Conservation (phyloP, 2,888 invertebrate species). For the Leptopilina myrica region DNA sequence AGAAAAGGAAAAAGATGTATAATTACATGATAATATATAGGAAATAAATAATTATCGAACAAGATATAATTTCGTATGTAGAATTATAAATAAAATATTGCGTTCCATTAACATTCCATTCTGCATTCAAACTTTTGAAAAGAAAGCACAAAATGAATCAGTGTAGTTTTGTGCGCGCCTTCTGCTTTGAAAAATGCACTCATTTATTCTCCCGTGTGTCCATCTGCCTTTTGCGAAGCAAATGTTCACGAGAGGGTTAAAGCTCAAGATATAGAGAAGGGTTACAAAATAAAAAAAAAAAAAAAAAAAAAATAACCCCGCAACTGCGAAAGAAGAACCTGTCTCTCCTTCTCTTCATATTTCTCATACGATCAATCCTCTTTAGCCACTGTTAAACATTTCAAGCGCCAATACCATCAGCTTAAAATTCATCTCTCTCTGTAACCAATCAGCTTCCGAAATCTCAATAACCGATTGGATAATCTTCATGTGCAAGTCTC, state of each 20-base stretch:
- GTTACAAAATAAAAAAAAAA: conserved; percentile 12
- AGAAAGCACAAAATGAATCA: conserved; percentile 38
- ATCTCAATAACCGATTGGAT: conserved; percentile 39
- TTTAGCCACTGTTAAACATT: conserved; percentile 38
- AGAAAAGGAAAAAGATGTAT: conserved; percentile 68
- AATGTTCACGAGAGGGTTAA: conserved; percentile 29
- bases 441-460: conserved; percentile 41
- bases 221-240: conserved; percentile 52
- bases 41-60: conserved; percentile 73
- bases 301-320: not conserved
- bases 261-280: conserved; percentile 10
- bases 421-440: conserved; percentile 38
- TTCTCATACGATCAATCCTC: conserved; percentile 36
- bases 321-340: conserved; percentile 31
- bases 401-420: conserved; percentile 33
- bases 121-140: conserved; percentile 15
- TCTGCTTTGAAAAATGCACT: conserved; percentile 60
- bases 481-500: not conserved
- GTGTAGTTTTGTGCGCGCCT: conserved; percentile 44
- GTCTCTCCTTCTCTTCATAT: conserved; percentile 36
- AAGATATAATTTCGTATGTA: conserved; percentile 60
- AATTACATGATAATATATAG: conserved; percentile 65
- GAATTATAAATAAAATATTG: conserved; percentile 59
- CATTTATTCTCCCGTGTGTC: conserved; percentile 58
- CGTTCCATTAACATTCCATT: conserved; percentile 33